Conservation (phyloP, 2,797 vertebrate genomes). For the Eulemur albifrons region DNA sequence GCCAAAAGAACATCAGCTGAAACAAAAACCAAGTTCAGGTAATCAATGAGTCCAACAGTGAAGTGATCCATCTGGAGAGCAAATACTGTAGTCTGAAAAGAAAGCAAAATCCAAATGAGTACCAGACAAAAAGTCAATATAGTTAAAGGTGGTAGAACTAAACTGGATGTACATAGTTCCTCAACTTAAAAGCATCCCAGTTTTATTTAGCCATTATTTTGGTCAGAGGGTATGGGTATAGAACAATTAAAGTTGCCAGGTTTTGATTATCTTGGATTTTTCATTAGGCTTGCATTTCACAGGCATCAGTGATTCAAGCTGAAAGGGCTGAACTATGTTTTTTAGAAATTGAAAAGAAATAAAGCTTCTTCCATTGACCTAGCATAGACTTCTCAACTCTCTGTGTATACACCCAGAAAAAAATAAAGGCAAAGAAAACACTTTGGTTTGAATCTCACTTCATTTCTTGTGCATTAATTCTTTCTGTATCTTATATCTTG, state of each 20-base stretch:
- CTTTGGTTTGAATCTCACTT: not conserved
- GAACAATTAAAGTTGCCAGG: not conserved
- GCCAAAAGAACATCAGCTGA: not conserved
- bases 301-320: not conserved
- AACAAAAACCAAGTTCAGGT: not conserved
- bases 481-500: not conserved
- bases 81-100: not conserved
- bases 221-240: not conserved
- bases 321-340: not conserved
- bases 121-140: not conserved
- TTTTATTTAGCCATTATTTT: not conserved
- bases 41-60: not conserved
- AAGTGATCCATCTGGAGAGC: not conserved
- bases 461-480: not conserved
- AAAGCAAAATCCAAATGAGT: conserved; percentile 32
- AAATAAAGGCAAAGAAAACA: not conserved
- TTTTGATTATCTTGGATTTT: conserved; percentile 11
- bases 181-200: not conserved
- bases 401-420: not conserved
- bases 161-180: not conserved
- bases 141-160: not conserved
- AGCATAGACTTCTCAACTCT: not conserved
- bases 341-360: not conserved
- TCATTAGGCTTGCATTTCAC: not conserved
- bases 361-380: not conserved